These are phyloP conservation scores for Odontesthes bonariensis DNA, from an alignment of 2,113 vertebrate species.

Conservation along the genomic window DNA sequence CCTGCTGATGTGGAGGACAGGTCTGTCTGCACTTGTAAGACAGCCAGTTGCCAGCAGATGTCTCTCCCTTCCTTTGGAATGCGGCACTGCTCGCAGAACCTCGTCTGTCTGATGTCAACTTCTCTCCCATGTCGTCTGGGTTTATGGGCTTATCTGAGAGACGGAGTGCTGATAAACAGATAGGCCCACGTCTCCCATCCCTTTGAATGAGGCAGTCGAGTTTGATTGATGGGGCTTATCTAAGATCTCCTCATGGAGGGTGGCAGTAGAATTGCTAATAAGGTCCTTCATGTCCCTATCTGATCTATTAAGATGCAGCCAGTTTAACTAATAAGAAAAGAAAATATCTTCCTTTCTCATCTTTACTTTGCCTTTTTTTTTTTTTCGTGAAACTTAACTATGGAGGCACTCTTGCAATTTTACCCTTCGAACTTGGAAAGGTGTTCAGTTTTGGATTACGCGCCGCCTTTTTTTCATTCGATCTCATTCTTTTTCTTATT, in stretches of 20 bases:
- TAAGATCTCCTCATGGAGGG: slow-evolving; percentile 37
- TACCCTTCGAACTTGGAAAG: not conserved
- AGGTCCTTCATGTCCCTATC: slow-evolving; percentile 44
- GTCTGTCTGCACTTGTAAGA: slow-evolving; percentile 33
- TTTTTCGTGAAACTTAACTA: slow-evolving; percentile 40
- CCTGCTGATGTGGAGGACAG: too few species aligned
- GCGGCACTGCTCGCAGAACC: not conserved
- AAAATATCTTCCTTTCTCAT: slow-evolving; percentile 26
- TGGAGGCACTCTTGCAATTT: slow-evolving; percentile 24
- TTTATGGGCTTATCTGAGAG: slow-evolving; percentile 49
- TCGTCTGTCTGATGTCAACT: slow-evolving; percentile 26
- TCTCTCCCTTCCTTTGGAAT: slow-evolving; percentile 61
- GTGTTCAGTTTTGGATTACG: not conserved
- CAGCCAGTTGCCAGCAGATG: slow-evolving; percentile 71
- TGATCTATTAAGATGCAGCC: slow-evolving; percentile 48
- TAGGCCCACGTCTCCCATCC: slow-evolving; percentile 44
- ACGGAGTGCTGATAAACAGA: slow-evolving; percentile 55
- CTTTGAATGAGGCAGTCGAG: slow-evolving; percentile 51
- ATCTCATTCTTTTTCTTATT: too few species aligned
- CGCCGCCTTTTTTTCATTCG: not conserved
- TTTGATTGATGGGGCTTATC: slow-evolving; percentile 72
- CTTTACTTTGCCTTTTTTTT: not conserved
- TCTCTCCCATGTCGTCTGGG: slow-evolving; percentile 4
- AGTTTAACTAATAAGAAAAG: slow-evolving; percentile 40
- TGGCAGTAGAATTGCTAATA: slow-evolving; percentile 54